phyloP scores from a whole-genome alignment of 2,888 invertebrate species.

The Gisinianus flammeolus region DNA sequence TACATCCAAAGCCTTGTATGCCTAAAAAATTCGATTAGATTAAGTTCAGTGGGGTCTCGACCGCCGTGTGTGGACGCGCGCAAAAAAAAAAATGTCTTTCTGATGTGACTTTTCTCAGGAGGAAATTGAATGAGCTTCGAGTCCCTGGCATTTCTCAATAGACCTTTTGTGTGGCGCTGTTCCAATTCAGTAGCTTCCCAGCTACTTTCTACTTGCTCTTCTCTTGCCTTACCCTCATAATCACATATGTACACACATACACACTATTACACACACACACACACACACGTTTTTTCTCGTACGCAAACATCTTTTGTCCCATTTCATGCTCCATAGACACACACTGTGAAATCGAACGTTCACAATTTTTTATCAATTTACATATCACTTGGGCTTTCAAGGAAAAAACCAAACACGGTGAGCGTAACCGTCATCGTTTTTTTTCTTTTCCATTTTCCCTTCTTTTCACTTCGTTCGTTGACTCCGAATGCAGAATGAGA shows the following conservation, averaged over 20 bases:
- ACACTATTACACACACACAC: too few species aligned
- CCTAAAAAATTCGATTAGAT: conserved; percentile 33
- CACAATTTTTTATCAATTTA: not conserved
- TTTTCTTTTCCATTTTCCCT: too few species aligned
- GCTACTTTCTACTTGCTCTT: not conserved
- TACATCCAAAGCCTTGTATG: not conserved
- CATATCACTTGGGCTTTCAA: too few species aligned
- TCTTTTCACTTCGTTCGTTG: too few species aligned
- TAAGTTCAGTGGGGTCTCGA: conserved; percentile 13
- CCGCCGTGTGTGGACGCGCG: not conserved
- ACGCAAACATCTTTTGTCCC: not conserved
- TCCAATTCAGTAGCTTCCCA: conserved; percentile 27
- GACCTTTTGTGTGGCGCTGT: conserved; percentile 32
- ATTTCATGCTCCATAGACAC: not conserved
- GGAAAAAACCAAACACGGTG: too few species aligned
- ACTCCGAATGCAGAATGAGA: too few species aligned
- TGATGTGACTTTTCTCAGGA: conserved; percentile 44
- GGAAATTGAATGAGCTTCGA: conserved; percentile 45
- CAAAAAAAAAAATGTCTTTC: conserved; percentile 43
- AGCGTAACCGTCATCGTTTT: too few species aligned
- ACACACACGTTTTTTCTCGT: not conserved
- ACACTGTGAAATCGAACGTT: not conserved
- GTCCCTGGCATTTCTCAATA: conserved; percentile 34
- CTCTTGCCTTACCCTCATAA: not conserved
- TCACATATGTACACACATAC: too few species aligned